Base-by-base conservation (phyloP, 2,113 vertebrate species). In the Campylorhamphus procurvoides region DNA sequence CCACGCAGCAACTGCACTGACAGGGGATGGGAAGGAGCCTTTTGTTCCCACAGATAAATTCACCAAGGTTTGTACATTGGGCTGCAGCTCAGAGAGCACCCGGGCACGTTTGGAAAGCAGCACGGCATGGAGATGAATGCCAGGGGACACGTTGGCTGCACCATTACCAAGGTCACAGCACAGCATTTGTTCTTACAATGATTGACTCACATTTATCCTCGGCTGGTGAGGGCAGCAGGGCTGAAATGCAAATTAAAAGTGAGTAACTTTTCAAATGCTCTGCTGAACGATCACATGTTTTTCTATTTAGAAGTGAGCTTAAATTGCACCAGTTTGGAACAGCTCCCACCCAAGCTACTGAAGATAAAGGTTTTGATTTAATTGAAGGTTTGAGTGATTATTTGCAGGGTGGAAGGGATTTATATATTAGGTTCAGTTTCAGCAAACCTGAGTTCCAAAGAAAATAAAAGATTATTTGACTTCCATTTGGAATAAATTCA, bases 121-220 rank as follows among this genome's bases (percentile, higher is more conserved):
- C 1, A 1, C 0, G 8, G 55, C n/a, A 17, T 0, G 4, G 59
- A 44, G 66, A 47, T 18, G 47, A 71, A 67, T 1, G 1, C 39
- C 4, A 3, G 7, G 20, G 40, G 87, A 50, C 49, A 39, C 31
- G 52, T 4, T 79, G 53, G 49, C 16, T 47, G 58, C 31, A 18
- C 0, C 1, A 6, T 35, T 27, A 18, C 50, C 50, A 62, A 74
- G 56, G 79, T 44, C 75, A 35, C 31, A 58, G 62, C 24, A 31
- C 27, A 2, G 8, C 12, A 9, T 58, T 47, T 55, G 58, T 23
- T 74, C 84, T 55, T 12, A 8, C 29, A n/a, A 5, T 10, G 6
- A 29, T 1, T 39, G 40, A 33, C 79, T 87, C 23, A 16, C 50
- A 20, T 33, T 42, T 28, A 2, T 4, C 28, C 10, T 13, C 12